Conservation (phyloP, 2,888 invertebrate species). For the Macrophya annulata region DNA sequence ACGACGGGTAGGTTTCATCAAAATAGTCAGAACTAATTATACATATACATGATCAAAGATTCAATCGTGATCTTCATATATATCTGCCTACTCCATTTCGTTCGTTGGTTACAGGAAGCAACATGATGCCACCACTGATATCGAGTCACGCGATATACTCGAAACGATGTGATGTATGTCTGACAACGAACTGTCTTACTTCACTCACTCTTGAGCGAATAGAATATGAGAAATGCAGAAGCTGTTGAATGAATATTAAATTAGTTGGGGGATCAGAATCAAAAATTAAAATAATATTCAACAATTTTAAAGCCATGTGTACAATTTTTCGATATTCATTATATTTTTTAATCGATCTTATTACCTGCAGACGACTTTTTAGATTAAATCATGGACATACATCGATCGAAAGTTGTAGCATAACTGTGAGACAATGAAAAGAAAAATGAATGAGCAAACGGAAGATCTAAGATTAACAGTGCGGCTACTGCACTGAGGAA, state of each 20-base stretch:
- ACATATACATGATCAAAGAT: slow-evolving; percentile 15
- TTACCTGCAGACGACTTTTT: too few species aligned
- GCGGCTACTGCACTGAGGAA: too few species aligned
- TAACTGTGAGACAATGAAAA: background rate
- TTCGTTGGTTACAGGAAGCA: background rate
- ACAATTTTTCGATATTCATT: too few species aligned
- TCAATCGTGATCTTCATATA: background rate
- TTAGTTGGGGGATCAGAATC: background rate
- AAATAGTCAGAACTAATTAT: background rate
- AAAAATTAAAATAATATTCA: background rate
- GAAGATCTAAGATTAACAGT: background rate
- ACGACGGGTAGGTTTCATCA: background rate
- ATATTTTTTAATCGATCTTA: too few species aligned
- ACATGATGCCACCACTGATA: background rate
- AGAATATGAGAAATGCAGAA: background rate
- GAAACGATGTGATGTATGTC: background rate
- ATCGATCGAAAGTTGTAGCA: background rate
- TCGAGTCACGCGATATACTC: slow-evolving; percentile 13
- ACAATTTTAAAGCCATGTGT: too few species aligned
- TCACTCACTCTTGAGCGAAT: background rate
- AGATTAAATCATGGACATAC: too few species aligned
- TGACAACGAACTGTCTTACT: slow-evolving; percentile 16
- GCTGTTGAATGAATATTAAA: background rate
- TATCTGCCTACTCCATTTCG: background rate
- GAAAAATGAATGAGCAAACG: background rate